Evolutionary conservation across 2,888 invertebrate genomes (phyloP).

Genomic region (Trissolcus japonicus): DNA sequence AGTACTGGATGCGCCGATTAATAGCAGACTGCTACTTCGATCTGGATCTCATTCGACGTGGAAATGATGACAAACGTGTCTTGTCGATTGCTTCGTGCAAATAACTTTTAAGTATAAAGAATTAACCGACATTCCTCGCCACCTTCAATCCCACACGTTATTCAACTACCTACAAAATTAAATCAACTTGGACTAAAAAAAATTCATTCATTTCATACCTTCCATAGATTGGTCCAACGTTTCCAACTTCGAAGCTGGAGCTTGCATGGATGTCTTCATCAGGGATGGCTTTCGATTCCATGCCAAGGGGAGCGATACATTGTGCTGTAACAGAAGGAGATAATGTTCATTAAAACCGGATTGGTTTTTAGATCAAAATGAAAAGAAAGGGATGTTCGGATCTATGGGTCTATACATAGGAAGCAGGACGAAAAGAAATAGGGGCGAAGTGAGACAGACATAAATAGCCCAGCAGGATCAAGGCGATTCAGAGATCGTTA

Average conservation of each 20-base stretch:
- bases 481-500: constrained; percentile 56
- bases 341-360: background rate
- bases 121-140: too few species aligned
- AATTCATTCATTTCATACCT: constrained; percentile 79
- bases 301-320: constrained; percentile 89
- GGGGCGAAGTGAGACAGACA: constrained; percentile 23
- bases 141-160: too few species aligned
- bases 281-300: constrained; percentile 89
- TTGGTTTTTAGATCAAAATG: background rate
- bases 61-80: constrained; percentile 62
- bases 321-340: constrained; percentile 81
- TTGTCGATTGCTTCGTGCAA: constrained; percentile 23
- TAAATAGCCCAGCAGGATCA: constrained; percentile 39
- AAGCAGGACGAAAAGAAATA: constrained; percentile 7
- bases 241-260: constrained; percentile 89
- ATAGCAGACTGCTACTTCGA: constrained; percentile 60
- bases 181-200: too few species aligned
- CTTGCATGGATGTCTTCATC: constrained; percentile 90
- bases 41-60: constrained; percentile 54
- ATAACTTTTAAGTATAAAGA: constrained; percentile 11
- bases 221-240: constrained; percentile 90
- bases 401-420: background rate
- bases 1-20: constrained; percentile 67
- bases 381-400: too few species aligned
- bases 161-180: too few species aligned